Evolutionary conservation across 2,113 vertebrate species (phyloP).

Genomic region (Zootoca vivipara): DNA sequence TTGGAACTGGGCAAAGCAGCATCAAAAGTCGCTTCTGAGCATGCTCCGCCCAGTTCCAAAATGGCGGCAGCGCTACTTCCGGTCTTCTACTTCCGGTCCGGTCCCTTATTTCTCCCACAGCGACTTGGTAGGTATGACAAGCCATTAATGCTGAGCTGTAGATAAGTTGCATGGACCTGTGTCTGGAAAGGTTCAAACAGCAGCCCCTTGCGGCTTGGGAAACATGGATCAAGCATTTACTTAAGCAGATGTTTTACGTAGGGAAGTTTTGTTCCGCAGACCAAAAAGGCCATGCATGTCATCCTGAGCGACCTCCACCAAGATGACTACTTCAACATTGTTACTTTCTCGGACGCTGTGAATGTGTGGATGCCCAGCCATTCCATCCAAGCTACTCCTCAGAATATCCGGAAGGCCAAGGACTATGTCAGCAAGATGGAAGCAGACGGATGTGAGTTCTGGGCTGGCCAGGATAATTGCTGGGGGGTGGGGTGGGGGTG

Average conservation of each 20-base stretch:
- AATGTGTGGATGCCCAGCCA: constrained; percentile 79
- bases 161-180: too few species aligned
- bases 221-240: background rate
- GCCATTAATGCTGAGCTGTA: background rate
- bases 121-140: too few species aligned
- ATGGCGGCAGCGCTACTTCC: too few species aligned
- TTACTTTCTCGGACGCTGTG: constrained; percentile 85
- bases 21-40: too few species aligned
- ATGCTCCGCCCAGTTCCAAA: too few species aligned
- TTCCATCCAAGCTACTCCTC: constrained; percentile 76
- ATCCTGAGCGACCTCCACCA: constrained; percentile 82
- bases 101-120: too few species aligned
- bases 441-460: constrained; percentile 81
- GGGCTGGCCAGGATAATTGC: background rate
- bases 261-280: constrained; percentile 65
- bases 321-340: constrained; percentile 85
- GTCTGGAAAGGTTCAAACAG: background rate
- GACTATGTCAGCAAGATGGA: constrained; percentile 79
- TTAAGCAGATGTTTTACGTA: background rate
- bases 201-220: background rate
- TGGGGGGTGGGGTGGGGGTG: background rate
- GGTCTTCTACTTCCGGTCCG: too few species aligned
- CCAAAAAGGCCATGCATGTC: constrained; percentile 83
- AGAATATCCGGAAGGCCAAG: constrained; percentile 79
- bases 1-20: too few species aligned